phyloP scores from a whole-genome alignment of 2,888 invertebrate genomes.

The Nephrotoma flavescens region DNA sequence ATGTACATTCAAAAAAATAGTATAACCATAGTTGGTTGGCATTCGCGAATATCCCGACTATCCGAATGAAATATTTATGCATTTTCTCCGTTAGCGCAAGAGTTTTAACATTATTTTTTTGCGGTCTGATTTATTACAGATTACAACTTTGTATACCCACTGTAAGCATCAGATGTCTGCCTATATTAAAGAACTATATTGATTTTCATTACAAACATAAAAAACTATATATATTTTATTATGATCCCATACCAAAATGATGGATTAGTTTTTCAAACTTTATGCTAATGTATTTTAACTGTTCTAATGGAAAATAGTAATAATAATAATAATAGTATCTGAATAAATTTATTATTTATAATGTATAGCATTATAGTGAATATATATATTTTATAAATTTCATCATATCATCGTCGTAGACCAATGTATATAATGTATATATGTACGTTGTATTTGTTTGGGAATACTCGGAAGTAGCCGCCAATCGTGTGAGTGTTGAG shows the following conservation, averaged over 20 bases:
- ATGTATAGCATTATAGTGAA: background rate
- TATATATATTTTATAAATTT: background rate
- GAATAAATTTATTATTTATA: background rate
- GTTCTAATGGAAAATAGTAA: background rate
- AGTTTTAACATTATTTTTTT: too few relatives aligned
- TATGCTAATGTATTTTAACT: background rate
- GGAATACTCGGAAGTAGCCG: background rate
- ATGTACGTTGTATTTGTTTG: too few relatives aligned
- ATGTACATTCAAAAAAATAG: background rate
- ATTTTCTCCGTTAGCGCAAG: background rate
- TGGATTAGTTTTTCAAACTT: background rate
- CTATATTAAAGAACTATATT: background rate
- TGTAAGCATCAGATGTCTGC: background rate
- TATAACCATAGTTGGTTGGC: background rate
- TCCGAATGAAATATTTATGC: background rate
- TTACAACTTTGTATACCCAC: background rate
- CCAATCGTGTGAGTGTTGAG: background rate
- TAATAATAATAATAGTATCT: background rate
- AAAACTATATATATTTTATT: background rate
- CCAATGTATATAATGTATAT: background rate
- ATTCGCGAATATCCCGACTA: background rate
- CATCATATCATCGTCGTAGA: background rate
- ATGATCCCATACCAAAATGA: background rate
- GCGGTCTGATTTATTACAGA: too few relatives aligned
- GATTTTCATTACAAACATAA: background rate